These are phyloP conservation scores for Henricia sp. DNA, from an alignment of 53 echinoderm and acorn worm species.

Conservation along the genomic window DNA sequence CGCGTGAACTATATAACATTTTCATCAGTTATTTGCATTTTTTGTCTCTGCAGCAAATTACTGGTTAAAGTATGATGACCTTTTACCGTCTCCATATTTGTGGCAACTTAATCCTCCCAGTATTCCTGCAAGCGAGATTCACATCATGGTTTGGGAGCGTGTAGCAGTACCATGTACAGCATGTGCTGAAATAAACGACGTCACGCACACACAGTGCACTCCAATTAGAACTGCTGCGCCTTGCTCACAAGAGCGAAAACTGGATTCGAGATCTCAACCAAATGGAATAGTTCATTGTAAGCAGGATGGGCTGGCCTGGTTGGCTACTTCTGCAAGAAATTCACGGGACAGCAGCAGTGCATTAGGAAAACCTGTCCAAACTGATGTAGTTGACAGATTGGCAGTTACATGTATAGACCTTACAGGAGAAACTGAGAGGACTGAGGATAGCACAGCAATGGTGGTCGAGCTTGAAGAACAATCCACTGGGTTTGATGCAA, in stretches of 20 bases:
- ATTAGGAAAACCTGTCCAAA: no score
- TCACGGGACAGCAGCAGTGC: no score
- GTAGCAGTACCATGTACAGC: conserved; percentile 55
- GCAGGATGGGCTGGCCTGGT: neutral
- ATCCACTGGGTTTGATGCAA: neutral
- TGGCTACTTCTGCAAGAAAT: no score
- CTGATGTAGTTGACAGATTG: no score
- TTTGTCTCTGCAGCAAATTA: conserved; percentile 68
- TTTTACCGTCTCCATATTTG: conserved; percentile 59
- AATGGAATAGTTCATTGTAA: neutral
- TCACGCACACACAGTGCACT: neutral
- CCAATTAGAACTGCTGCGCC: neutral
- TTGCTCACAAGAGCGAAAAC: neutral
- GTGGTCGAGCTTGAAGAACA: neutral
- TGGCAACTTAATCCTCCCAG: conserved; percentile 68
- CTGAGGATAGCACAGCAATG: no score
- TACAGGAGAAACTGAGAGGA: no score
- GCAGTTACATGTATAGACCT: no score
- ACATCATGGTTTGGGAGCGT: conserved; percentile 87
- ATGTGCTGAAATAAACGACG: conserved; percentile 38
- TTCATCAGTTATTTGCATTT: conserved; percentile 13
- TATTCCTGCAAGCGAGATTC: conserved; percentile 86
- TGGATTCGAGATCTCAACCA: neutral
- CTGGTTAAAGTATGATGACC: conserved; percentile 94
- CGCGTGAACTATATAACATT: no score